phyloP scores from a whole-genome alignment of 2,797 vertebrate species.

The Neosilurus mollespiculum region DNA sequence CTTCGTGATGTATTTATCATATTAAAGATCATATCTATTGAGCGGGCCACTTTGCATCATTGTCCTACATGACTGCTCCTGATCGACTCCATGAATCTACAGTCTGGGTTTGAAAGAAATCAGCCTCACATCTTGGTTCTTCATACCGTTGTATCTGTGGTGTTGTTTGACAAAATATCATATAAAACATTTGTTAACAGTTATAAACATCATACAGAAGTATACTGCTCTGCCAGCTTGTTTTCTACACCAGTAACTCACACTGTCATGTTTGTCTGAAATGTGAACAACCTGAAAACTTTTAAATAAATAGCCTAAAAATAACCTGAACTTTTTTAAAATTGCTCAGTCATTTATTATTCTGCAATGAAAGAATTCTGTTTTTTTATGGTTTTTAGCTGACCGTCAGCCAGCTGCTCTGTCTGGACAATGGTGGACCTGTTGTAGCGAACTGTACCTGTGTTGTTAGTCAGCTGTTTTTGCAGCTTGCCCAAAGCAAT shows the following conservation, averaged over 20 bases:
- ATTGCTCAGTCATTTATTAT: conserved; percentile 20
- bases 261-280: neutral
- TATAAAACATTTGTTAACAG: neutral
- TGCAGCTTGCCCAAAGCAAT: conserved; percentile 40
- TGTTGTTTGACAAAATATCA: neutral
- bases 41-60: neutral
- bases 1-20: neutral
- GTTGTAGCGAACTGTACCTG: conserved; percentile 23
- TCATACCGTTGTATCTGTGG: neutral
- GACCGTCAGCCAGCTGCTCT: conserved; percentile 37
- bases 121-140: neutral
- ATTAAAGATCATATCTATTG: neutral
- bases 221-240: neutral
- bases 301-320: neutral
- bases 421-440: conserved; percentile 39
- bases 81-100: neutral
- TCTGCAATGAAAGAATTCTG: conserved; percentile 23
- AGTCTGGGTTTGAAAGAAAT: neutral
- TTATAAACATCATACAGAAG: neutral
- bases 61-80: neutral
- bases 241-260: neutral
- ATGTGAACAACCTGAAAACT: no score
- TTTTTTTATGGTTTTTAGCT: conserved; percentile 19
- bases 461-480: conserved; percentile 41
- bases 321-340: neutral